Conservation (phyloP, 2,113 vertebrate species). For the Onychorhynchus coronatus region DNA sequence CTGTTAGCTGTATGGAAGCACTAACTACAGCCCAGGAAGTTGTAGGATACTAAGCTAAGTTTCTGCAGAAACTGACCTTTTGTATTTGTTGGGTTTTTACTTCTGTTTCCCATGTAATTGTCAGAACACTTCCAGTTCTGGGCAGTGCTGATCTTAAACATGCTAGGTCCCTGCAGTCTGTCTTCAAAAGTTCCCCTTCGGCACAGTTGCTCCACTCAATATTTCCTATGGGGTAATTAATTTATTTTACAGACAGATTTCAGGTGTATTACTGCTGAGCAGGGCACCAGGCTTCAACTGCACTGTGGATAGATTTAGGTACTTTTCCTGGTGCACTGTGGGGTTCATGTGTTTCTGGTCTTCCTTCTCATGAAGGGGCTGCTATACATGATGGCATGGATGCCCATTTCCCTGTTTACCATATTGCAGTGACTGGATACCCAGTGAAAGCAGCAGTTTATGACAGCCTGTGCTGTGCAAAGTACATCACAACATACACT, state of each 20-base stretch:
- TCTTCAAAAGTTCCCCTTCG: not conserved
- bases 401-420: not conserved
- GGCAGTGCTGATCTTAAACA: not conserved
- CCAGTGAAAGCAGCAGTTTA: not conserved
- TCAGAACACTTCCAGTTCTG: not conserved
- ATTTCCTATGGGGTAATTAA: not conserved
- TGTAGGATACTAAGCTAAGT: not conserved
- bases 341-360: fast-evolving
- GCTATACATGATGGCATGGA: not conserved
- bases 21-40: not conserved
- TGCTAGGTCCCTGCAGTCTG: not conserved
- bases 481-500: not conserved
- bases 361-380: not conserved
- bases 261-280: not conserved
- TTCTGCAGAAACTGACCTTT: not conserved
- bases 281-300: not conserved
- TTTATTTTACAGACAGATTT: not conserved
- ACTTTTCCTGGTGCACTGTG: not conserved
- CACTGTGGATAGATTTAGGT: not conserved
- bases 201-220: not conserved
- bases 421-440: not conserved
- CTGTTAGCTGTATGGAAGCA: not conserved
- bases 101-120: not conserved
- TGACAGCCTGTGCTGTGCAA: not conserved
- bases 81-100: not conserved